These are phyloP conservation scores for Ophioninae sp. DNA, from an alignment of 2,888 invertebrate genomes.

Conservation along the genomic window DNA sequence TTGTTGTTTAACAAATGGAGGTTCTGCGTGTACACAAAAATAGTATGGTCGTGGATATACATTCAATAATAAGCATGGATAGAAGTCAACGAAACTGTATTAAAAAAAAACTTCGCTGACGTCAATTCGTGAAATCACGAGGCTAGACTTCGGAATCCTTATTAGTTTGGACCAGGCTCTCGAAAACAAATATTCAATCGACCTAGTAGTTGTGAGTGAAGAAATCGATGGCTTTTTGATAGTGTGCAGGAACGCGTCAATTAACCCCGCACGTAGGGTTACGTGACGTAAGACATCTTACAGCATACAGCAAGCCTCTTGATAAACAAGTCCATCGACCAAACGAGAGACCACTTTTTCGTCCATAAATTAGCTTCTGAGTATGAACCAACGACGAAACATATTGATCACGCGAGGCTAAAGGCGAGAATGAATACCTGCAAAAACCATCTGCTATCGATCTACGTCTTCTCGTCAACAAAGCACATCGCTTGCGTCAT, in stretches of 20 bases:
- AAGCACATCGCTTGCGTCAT: neutral
- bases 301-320: neutral
- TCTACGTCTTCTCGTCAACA: neutral
- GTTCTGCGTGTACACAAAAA: neutral
- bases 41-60: neutral
- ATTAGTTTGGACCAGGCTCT: neutral
- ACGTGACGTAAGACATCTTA: neutral
- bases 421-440: neutral
- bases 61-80: neutral
- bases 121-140: neutral
- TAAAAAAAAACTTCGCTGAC: neutral
- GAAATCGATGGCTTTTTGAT: neutral
- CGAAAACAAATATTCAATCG: slow-evolving; percentile 3
- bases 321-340: slow-evolving; percentile 2
- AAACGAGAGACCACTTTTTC: neutral
- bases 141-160: neutral
- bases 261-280: neutral
- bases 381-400: neutral
- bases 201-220: neutral
- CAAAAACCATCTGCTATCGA: neutral
- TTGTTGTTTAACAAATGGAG: neutral
- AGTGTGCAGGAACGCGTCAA: neutral
- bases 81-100: neutral
- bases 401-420: neutral
- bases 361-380: neutral